Percentiles rank a stretch among this genome's conserved stretches.
Evolutionary conservation across 2,888 invertebrate genomes (phyloP).

Genomic region (Melangyna quadrimaculata): DNA sequence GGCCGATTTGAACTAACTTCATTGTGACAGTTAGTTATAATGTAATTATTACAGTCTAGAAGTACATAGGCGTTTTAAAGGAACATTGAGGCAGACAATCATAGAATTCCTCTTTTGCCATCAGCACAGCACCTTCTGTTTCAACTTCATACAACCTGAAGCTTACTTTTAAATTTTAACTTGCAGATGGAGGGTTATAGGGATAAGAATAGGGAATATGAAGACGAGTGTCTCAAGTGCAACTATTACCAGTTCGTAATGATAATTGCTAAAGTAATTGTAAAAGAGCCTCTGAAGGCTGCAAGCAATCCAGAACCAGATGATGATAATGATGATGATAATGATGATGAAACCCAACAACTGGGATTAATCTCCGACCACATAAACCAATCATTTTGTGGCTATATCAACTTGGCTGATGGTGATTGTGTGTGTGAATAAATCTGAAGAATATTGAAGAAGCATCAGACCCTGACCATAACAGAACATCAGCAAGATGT

Average conservation of each 20-base stretch:
- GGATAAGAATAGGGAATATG: no score
- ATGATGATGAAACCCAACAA: conserved; percentile 59
- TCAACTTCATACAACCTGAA: not conserved
- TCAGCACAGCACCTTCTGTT: not conserved
- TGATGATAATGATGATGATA: no score
- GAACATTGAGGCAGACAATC: no score
- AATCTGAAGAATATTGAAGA: not conserved
- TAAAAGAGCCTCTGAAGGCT: conserved; percentile 37
- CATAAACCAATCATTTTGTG: conserved; percentile 65
- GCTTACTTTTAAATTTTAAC: conserved; percentile 12
- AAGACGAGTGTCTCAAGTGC: conserved; percentile 45
- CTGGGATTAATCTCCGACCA: conserved; percentile 60
- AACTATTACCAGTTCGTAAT: conserved; percentile 58
- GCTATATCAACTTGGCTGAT: conserved; percentile 11
- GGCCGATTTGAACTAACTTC: conserved; percentile 37
- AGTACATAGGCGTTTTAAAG: conserved; percentile 1
- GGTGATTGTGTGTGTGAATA: not conserved
- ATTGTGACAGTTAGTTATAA: conserved; percentile 54
- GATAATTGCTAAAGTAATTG: conserved; percentile 64
- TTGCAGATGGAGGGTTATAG: not conserved
- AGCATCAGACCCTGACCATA: not conserved
- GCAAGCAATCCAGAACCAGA: conserved; percentile 55
- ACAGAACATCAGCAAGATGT: not conserved
- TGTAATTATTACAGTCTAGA: conserved; percentile 58
- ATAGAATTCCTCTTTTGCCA: not conserved